Percentiles rank a stretch among this genome's conserved stretches.
Evolutionary conservation across 2,888 invertebrate genomes (phyloP).

Genomic region (Nymphalis polychloros): DNA sequence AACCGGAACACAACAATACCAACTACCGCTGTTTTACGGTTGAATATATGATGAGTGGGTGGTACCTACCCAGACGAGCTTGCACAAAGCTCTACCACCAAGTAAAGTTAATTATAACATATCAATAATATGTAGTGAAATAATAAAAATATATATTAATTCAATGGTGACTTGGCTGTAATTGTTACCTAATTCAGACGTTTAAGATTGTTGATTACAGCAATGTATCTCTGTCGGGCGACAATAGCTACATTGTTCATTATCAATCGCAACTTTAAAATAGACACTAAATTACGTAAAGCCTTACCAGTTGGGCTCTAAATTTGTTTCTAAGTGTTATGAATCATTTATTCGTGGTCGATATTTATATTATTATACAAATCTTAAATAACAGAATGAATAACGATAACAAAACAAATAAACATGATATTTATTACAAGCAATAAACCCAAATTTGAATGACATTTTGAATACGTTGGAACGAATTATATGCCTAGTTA

Average conservation of each 20-base stretch:
- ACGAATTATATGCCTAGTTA: slow-evolving; percentile 50
- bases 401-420: slow-evolving; percentile 31
- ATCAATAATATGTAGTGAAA: background rate
- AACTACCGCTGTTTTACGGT: no score
- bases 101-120: background rate
- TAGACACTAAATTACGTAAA: slow-evolving; percentile 75
- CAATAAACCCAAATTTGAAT: slow-evolving; percentile 50
- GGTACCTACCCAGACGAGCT: no score
- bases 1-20: no score
- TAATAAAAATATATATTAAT: slow-evolving; percentile 19
- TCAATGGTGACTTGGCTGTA: slow-evolving; percentile 28
- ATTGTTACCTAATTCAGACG: slow-evolving; percentile 69
- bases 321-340: slow-evolving; percentile 71
- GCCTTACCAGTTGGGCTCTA: slow-evolving; percentile 63
- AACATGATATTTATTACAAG: slow-evolving; percentile 45
- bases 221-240: slow-evolving; percentile 75
- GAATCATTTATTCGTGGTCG: slow-evolving; percentile 61
- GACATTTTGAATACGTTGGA: slow-evolving; percentile 47
- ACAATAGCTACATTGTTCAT: slow-evolving; percentile 72
- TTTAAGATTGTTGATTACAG: slow-evolving; percentile 68
- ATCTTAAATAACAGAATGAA: slow-evolving; percentile 14
- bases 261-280: slow-evolving; percentile 74
- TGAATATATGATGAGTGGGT: no score
- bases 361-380: slow-evolving; percentile 26
- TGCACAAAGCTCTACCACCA: no score